Evolutionary conservation across 2,113 vertebrate genomes (phyloP).

Genomic region (Noturus placidus): DNA sequence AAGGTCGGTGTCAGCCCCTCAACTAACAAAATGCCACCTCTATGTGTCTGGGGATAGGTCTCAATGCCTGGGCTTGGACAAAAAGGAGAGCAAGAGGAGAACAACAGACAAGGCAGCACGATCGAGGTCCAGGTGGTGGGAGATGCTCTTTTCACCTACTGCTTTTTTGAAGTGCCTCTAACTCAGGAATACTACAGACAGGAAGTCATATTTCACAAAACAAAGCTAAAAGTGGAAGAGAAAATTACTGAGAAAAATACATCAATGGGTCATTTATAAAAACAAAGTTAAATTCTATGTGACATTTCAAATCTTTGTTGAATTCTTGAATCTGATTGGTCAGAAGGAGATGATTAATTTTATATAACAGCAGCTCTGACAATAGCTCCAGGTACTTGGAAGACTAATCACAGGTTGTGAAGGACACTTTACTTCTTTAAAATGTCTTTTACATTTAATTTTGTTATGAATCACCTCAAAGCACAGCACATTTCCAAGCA

Average conservation of each 20-base stretch:
- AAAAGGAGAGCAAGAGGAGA: slow-evolving; percentile 19
- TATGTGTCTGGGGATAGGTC: slow-evolving; percentile 44
- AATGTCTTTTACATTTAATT: not conserved
- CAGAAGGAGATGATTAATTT: not conserved
- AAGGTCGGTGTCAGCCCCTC: slow-evolving; percentile 65
- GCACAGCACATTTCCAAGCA: not conserved
- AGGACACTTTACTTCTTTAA: not conserved
- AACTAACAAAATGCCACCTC: slow-evolving; percentile 33
- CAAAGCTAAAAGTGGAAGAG: not conserved
- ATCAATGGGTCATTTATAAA: not conserved
- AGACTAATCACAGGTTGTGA: not conserved
- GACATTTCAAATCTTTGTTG: not conserved
- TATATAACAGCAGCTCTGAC: not conserved
- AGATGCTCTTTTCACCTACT: slow-evolving; percentile 16
- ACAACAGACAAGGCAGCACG: not conserved
- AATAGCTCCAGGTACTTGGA: not conserved
- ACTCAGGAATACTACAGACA: not conserved
- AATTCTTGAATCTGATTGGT: not conserved
- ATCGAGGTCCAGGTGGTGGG: slow-evolving; percentile 30
- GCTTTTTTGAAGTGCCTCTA: slow-evolving; percentile 27
- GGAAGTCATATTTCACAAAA: not conserved
- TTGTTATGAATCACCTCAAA: not conserved
- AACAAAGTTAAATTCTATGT: not conserved
- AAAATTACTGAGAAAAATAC: slow-evolving; percentile 7
- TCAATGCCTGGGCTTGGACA: not conserved